Evolutionary conservation across 2,797 vertebrate species (phyloP).

Genomic region (Sebastiscus tertius): DNA sequence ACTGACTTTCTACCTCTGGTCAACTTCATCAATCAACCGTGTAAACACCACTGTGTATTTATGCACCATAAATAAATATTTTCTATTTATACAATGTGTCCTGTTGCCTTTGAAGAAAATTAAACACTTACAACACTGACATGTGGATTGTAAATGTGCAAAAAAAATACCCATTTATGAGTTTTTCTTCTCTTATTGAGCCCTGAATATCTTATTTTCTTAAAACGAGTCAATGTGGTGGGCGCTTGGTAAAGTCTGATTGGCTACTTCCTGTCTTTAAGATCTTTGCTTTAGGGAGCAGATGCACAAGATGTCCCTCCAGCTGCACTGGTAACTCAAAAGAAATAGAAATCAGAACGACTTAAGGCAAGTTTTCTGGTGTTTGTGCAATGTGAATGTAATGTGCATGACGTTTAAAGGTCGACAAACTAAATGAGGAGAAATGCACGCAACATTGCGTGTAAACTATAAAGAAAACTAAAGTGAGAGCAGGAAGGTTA

Average conservation of each 20-base stretch:
- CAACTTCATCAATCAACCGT: slow-evolving; percentile 7
- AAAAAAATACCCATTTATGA: neutral
- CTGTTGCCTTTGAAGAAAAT: slow-evolving; percentile 1
- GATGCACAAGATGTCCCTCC: neutral
- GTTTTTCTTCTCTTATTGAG: neutral
- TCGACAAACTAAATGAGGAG: neutral
- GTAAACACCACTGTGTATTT: slow-evolving; percentile 57
- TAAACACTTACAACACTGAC: neutral
- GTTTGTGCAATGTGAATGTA: neutral
- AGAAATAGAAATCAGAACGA: neutral
- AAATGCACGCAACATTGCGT: neutral
- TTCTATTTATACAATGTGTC: slow-evolving; percentile 53
- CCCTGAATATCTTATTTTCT: neutral
- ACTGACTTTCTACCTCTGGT: slow-evolving; percentile 40
- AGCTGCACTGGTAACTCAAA: neutral
- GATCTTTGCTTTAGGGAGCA: neutral
- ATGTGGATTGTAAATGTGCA: neutral
- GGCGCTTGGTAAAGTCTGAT: no score
- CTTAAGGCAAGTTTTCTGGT: neutral
- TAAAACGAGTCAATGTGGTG: no score
- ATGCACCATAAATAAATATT: slow-evolving; percentile 69
- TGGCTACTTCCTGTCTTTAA: neutral
- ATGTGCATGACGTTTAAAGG: neutral
- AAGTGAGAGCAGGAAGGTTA: neutral
- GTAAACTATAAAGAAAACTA: neutral